Evolutionary conservation across 2,113 vertebrate genomes (phyloP).

Genomic region (Caloenas nicobarica): DNA sequence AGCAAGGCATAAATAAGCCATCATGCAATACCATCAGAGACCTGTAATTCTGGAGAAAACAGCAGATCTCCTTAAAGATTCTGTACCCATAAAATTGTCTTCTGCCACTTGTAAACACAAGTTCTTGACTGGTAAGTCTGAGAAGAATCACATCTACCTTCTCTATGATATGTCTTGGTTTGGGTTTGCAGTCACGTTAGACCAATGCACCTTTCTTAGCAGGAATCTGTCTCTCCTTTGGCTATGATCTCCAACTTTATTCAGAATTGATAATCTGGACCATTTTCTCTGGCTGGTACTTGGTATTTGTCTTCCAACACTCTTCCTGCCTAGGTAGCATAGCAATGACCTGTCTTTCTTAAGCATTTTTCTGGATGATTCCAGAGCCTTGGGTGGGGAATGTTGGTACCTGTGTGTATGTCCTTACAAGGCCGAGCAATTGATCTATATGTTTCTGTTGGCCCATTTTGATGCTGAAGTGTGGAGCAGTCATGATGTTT

Average conservation of each 20-base stretch:
- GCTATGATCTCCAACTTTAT: neutral
- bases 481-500: neutral
- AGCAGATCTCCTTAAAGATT: neutral
- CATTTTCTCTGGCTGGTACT: neutral
- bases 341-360: neutral
- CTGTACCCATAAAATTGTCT: neutral
- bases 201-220: neutral
- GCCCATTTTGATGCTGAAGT: neutral
- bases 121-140: neutral
- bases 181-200: neutral
- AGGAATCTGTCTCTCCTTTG: neutral
- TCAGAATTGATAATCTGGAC: neutral
- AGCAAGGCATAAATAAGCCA: neutral
- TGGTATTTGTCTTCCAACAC: neutral
- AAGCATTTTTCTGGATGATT: neutral
- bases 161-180: neutral
- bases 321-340: neutral
- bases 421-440: neutral
- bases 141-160: neutral
- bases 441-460: neutral
- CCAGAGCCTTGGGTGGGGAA: neutral
- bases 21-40: neutral
- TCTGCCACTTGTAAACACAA: neutral
- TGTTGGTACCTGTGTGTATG: rapidly evolving
- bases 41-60: neutral